These are phyloP conservation scores for Medauroidea extradentata DNA, from an alignment of 1,140 invertebrate genomes.

Conservation along the genomic window DNA sequence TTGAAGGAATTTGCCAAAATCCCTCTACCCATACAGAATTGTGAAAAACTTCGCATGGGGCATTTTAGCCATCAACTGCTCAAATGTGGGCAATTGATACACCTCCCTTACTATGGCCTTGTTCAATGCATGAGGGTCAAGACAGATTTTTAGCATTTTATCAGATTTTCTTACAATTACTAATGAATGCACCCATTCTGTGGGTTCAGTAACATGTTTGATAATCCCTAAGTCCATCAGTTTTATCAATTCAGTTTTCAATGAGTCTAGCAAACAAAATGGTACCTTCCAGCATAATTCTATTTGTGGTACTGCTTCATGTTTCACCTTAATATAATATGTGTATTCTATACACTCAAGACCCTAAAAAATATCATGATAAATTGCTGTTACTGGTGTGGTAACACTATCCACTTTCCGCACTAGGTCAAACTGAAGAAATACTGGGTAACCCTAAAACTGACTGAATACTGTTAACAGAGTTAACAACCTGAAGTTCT, in stretches of 20 bases:
- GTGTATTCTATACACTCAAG: constrained; percentile 17
- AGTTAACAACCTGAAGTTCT: background rate
- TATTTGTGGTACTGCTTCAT: constrained; percentile 16
- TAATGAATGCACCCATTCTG: constrained; percentile 38
- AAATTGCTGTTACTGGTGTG: background rate
- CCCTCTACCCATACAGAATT: too few relatives aligned
- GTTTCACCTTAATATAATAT: constrained; percentile 24
- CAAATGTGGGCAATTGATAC: constrained; percentile 29
- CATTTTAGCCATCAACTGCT: constrained; percentile 20
- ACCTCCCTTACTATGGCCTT: constrained; percentile 34
- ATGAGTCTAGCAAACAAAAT: constrained; percentile 27
- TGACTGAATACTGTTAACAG: background rate
- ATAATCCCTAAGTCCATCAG: constrained; percentile 30
- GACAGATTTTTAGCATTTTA: constrained; percentile 38
- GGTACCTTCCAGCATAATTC: constrained; percentile 31
- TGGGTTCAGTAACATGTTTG: constrained; percentile 31
- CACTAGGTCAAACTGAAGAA: constrained; percentile 4
- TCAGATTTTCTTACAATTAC: constrained; percentile 38
- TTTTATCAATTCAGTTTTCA: constrained; percentile 30
- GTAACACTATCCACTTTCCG: constrained; percentile 1
- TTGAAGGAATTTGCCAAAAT: too few relatives aligned
- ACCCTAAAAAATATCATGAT: constrained; percentile 14
- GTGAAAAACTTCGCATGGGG: too few relatives aligned
- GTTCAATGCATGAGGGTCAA: constrained; percentile 43
- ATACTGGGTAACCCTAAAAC: constrained; percentile 1